phyloP scores from a whole-genome alignment of 2,888 invertebrate species.

The Cyclophora punctaria region DNA sequence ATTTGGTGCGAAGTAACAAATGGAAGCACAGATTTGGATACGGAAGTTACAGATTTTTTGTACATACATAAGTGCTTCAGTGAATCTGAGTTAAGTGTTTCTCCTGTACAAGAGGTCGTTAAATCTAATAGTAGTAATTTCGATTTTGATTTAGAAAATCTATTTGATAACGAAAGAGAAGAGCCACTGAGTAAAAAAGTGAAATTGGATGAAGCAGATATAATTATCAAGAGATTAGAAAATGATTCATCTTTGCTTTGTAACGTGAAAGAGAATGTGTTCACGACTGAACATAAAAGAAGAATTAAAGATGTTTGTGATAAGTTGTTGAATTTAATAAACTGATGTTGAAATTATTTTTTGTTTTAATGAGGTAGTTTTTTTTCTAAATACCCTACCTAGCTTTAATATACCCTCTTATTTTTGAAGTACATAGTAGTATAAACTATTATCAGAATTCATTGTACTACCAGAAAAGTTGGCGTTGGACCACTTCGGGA shows the following conservation, averaged over 20 bases:
- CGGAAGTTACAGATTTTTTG: slow-evolving; percentile 4
- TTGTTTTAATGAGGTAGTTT: not conserved
- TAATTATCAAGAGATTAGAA: slow-evolving; percentile 43
- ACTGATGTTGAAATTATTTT: slow-evolving; percentile 24
- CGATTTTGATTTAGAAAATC: slow-evolving; percentile 47
- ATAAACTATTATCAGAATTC: too few species aligned
- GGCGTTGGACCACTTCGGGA: too few species aligned
- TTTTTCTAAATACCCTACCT: too few species aligned
- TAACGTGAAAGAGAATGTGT: slow-evolving; percentile 35
- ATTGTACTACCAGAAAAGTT: too few species aligned
- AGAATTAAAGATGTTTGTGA: slow-evolving; percentile 41
- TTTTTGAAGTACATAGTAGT: too few species aligned
- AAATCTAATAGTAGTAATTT: slow-evolving; percentile 33
- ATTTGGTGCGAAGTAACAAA: slow-evolving; percentile 22
- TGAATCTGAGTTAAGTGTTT: not conserved
- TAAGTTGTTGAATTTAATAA: slow-evolving; percentile 42
- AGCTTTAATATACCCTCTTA: too few species aligned
- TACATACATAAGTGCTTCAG: slow-evolving; percentile 11
- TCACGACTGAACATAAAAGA: slow-evolving; percentile 30
- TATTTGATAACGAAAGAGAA: slow-evolving; percentile 39
- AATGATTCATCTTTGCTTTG: slow-evolving; percentile 32
- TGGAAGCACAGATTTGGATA: not conserved
- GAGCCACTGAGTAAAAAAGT: slow-evolving; percentile 49
- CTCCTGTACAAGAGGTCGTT: slow-evolving; percentile 2
- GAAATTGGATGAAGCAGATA: slow-evolving; percentile 38